Evolutionary conservation across 2,113 vertebrate genomes (phyloP).

Genomic region (Nothocercus nigrocapillus): DNA sequence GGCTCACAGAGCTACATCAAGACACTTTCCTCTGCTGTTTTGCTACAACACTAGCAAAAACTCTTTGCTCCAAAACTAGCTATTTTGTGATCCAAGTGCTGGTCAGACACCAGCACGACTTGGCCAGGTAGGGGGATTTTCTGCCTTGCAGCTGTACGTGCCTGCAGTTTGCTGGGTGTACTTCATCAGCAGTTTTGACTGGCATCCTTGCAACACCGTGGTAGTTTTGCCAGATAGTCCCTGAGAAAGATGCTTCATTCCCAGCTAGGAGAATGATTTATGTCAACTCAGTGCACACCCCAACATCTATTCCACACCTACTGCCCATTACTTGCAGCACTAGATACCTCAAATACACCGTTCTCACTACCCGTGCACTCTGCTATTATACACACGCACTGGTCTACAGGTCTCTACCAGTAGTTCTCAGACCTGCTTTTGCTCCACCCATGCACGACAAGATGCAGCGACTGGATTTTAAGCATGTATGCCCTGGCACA

Average conservation of each 20-base stretch:
- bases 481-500: neutral
- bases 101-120: neutral
- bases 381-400: neutral
- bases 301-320: neutral
- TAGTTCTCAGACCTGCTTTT: neutral
- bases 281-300: accelerated
- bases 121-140: neutral
- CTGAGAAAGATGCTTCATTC: neutral
- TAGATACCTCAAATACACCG: neutral
- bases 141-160: neutral
- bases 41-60: neutral
- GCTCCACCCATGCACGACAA: neutral
- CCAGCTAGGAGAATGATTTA: neutral
- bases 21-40: neutral
- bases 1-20: neutral
- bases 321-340: neutral
- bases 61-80: neutral
- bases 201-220: neutral
- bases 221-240: neutral
- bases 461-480: neutral
- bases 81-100: neutral
- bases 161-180: neutral
- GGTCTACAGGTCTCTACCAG: neutral
- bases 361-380: neutral
- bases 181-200: neutral